A percentile compares a stretch with the other conserved stretches of the same genome.
These are phyloP conservation scores for Chiridota heheva DNA, from an alignment of 35 echinoderm and acorn worm genomes.

Conservation along the genomic window DNA sequence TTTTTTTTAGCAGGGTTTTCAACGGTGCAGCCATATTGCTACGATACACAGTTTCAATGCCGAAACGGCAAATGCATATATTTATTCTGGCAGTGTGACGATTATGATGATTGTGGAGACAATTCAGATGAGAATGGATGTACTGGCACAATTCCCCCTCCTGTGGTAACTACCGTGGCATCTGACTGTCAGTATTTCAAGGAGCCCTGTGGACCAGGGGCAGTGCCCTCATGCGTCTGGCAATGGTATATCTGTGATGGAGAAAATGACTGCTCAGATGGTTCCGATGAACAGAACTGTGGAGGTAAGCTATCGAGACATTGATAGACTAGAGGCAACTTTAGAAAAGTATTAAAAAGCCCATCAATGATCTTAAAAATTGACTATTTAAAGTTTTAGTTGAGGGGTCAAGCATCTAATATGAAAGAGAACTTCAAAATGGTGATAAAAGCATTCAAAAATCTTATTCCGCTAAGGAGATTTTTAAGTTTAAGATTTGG, in stretches of 20 bases:
- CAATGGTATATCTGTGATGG: conserved; percentile 68
- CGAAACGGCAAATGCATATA: conserved; percentile 37
- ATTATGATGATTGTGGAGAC: conserved; percentile 59
- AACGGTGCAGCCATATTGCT: not conserved
- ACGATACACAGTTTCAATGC: conserved; percentile 33
- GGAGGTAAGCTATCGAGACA: conserved; percentile 11
- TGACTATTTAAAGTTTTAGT: too few relatives aligned
- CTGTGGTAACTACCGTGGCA: not conserved
- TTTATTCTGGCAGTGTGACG: conserved; percentile 50
- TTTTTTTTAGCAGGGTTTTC: not conserved
- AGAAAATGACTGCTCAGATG: conserved; percentile 62
- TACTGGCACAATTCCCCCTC: not conserved
- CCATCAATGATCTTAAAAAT: too few relatives aligned
- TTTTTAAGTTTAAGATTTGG: too few relatives aligned
- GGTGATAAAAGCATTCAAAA: too few relatives aligned
- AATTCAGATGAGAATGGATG: conserved; percentile 32
- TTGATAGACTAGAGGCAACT: too few relatives aligned
- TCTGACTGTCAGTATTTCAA: conserved; percentile 35
- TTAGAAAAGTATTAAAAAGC: too few relatives aligned
- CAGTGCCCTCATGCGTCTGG: conserved; percentile 46
- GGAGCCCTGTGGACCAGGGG: conserved; percentile 47
- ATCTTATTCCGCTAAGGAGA: too few relatives aligned
- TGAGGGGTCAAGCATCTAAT: too few relatives aligned
- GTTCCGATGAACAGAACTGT: conserved; percentile 62
- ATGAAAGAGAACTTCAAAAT: too few relatives aligned